These are phyloP conservation scores for Amphipoea oculea DNA, from an alignment of 2,888 invertebrate genomes.

Conservation along the genomic window DNA sequence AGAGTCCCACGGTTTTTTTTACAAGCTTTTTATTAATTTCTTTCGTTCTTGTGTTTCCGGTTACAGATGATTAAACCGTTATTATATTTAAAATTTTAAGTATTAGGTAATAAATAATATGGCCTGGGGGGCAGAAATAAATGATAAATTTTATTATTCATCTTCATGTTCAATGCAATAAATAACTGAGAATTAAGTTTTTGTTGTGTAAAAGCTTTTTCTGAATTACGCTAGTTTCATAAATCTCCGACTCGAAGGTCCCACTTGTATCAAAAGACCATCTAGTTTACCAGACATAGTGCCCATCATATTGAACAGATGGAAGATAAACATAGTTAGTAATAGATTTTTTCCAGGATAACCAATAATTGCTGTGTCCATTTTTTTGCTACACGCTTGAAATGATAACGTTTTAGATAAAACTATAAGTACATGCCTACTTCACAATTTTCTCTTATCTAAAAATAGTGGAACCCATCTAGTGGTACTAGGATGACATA, in stretches of 20 bases:
- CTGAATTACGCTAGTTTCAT: not conserved
- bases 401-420: slow-evolving; percentile 44
- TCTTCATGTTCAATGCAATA: not conserved
- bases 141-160: not conserved
- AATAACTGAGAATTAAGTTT: too few relatives aligned
- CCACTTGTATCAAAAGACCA: not conserved
- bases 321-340: slow-evolving; percentile 3
- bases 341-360: slow-evolving; percentile 14
- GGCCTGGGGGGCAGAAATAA: not conserved
- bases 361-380: slow-evolving; percentile 16
- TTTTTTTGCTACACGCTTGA: slow-evolving; percentile 27
- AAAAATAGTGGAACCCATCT: slow-evolving; percentile 42
- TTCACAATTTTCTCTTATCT: slow-evolving; percentile 43
- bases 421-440: not conserved
- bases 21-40: not conserved
- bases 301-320: not conserved
- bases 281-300: too few relatives aligned
- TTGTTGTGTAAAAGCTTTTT: not conserved
- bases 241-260: not conserved
- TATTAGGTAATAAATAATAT: not conserved
- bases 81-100: not conserved
- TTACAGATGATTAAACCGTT: not conserved
- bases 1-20: not conserved
- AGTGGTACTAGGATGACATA: slow-evolving; percentile 48
- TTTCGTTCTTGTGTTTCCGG: not conserved